phyloP scores from a whole-genome alignment of 2,888 invertebrate species.

The Apantesis nais region DNA sequence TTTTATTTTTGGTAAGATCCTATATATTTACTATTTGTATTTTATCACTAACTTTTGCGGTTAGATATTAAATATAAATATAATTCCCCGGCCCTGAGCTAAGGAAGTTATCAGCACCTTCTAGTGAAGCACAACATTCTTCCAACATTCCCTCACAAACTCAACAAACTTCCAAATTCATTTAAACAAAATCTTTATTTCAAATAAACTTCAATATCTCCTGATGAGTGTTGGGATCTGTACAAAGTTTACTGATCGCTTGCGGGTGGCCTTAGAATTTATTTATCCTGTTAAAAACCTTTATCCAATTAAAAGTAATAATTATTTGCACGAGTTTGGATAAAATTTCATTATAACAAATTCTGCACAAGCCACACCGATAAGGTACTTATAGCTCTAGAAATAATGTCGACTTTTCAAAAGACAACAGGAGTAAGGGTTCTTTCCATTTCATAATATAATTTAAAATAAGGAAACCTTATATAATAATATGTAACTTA shows the following conservation, averaged over 20 bases:
- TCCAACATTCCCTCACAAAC: neutral
- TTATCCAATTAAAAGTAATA: constrained; percentile 30
- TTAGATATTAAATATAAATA: neutral
- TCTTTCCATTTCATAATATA: neutral
- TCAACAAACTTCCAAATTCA: neutral
- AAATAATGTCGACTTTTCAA: neutral
- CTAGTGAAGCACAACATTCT: neutral
- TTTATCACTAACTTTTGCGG: no score
- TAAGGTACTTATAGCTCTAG: neutral
- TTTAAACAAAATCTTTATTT: neutral
- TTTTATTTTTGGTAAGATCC: neutral
- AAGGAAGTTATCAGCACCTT: neutral
- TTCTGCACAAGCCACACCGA: neutral
- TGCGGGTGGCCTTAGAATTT: constrained; percentile 9
- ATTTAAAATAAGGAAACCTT: neutral
- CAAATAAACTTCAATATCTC: neutral
- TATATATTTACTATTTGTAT: neutral
- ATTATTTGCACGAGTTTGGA: constrained; percentile 18
- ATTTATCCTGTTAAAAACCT: constrained; percentile 22
- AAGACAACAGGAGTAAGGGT: neutral
- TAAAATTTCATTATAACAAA: neutral
- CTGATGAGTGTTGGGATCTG: neutral
- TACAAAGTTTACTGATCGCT: constrained; percentile 7
- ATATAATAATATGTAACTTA: neutral
- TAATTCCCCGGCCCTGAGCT: neutral